These are phyloP conservation scores for Limonius californicus DNA, from an alignment of 1,140 invertebrate species.

Conservation along the genomic window DNA sequence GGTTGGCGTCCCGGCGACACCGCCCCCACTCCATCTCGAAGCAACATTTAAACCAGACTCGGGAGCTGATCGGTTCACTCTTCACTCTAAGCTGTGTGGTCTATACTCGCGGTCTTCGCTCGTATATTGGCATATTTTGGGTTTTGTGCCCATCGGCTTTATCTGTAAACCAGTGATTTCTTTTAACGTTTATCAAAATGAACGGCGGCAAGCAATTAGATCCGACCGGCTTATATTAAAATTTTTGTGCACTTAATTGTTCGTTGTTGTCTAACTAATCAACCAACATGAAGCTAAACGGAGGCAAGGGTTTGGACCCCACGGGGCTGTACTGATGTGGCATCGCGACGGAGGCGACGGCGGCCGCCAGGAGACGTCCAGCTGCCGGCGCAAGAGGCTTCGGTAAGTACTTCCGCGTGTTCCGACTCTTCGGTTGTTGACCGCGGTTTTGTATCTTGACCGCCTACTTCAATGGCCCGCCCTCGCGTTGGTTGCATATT, in stretches of 20 bases:
- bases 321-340: slow-evolving; percentile 46
- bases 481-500: slow-evolving; percentile 19
- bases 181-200: slow-evolving; percentile 32
- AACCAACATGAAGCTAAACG: slow-evolving; percentile 31
- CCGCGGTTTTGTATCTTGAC: slow-evolving; percentile 31
- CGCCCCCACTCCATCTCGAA: slow-evolving; percentile 34
- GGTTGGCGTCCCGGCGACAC: slow-evolving; percentile 41
- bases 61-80: slow-evolving; percentile 33
- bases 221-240: slow-evolving; percentile 45
- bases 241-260: slow-evolving; percentile 16
- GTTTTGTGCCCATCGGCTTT: slow-evolving; percentile 42
- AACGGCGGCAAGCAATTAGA: slow-evolving; percentile 44
- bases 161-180: slow-evolving; percentile 26
- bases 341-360: slow-evolving; percentile 43
- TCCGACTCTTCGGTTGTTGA: slow-evolving; percentile 27
- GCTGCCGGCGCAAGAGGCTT: slow-evolving; percentile 44
- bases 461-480: slow-evolving; percentile 33
- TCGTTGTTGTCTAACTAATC: not conserved
- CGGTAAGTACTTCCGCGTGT: slow-evolving; percentile 40
- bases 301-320: slow-evolving; percentile 43
- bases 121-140: slow-evolving; percentile 32
- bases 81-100: slow-evolving; percentile 10
- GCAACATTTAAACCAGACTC: slow-evolving; percentile 37
- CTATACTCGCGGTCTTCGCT: slow-evolving; percentile 19
- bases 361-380: slow-evolving; percentile 45